Conservation (phyloP, 2,113 vertebrate genomes). For the Cinclus mexicanus region DNA sequence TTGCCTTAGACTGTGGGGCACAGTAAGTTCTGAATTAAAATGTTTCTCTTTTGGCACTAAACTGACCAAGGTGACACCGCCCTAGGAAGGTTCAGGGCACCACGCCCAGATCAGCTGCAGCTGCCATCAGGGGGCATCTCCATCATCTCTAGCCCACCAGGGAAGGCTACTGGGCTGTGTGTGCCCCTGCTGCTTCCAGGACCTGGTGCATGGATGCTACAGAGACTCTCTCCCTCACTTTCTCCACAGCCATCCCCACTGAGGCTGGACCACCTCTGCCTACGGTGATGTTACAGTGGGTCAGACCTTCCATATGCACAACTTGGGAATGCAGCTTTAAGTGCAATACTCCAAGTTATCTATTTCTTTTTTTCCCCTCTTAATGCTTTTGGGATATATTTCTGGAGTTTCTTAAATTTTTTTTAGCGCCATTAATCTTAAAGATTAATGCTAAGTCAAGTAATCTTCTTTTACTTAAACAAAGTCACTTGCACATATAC, state of each 20-base stretch:
- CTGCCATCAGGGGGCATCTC: rapidly evolving
- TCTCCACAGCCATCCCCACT: not conserved
- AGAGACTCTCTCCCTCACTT: not conserved
- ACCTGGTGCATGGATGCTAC: rapidly evolving
- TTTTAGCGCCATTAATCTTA: not conserved
- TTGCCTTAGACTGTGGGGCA: not conserved
- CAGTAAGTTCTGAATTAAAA: not conserved
- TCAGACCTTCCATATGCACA: not conserved
- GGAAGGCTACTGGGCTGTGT: not conserved
- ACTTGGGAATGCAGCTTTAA: not conserved
- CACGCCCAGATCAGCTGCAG: not conserved
- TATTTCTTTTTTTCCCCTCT: not conserved
- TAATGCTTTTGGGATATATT: conserved; percentile 5
- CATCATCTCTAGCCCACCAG: not conserved
- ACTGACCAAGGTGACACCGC: not conserved
- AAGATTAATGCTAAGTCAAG: conserved; percentile 10
- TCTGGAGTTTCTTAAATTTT: not conserved
- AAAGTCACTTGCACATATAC: not conserved
- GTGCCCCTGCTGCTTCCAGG: not conserved
- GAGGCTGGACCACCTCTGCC: not conserved
- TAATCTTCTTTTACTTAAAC: not conserved
- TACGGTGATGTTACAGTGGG: not conserved
- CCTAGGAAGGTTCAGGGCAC: not conserved
- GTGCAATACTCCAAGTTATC: not conserved
- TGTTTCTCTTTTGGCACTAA: not conserved